These are phyloP conservation scores for Lypha dubia DNA, from an alignment of 2,888 invertebrate genomes.

Conservation along the genomic window DNA sequence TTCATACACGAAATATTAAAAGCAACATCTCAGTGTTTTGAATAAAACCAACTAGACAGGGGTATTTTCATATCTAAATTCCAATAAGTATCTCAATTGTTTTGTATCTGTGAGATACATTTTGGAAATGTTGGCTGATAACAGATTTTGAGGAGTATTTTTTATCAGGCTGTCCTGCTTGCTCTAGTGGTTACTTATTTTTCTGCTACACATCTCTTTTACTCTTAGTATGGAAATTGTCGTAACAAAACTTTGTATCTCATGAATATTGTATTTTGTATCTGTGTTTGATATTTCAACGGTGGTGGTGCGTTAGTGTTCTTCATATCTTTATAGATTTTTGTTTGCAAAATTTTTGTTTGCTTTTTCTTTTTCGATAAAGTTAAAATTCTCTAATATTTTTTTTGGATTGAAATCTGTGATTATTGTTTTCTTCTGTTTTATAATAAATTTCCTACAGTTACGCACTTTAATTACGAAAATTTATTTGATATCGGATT, in stretches of 20 bases:
- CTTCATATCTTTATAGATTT: background rate
- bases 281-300: constrained; percentile 2
- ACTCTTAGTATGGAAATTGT: background rate
- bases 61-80: constrained; percentile 29
- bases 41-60: constrained; percentile 54
- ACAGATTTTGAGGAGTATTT: constrained; percentile 1
- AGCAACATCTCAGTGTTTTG: background rate
- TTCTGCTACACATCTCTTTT: background rate
- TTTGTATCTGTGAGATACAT: constrained; percentile 51
- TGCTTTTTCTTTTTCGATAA: constrained; percentile 17
- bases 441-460: background rate
- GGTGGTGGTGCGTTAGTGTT: background rate
- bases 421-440: constrained; percentile 11
- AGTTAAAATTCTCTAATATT: constrained; percentile 15
- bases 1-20: no score
- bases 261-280: background rate
- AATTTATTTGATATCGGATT: constrained; percentile 42
- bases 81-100: constrained; percentile 63
- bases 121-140: constrained; percentile 10
- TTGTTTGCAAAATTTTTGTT: background rate
- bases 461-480: constrained; percentile 47
- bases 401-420: constrained; percentile 3
- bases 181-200: background rate
- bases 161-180: constrained; percentile 5
- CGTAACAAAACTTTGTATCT: background rate